phyloP scores from a whole-genome alignment of 2,113 vertebrate species.

The Poecilia latipinna region DNA sequence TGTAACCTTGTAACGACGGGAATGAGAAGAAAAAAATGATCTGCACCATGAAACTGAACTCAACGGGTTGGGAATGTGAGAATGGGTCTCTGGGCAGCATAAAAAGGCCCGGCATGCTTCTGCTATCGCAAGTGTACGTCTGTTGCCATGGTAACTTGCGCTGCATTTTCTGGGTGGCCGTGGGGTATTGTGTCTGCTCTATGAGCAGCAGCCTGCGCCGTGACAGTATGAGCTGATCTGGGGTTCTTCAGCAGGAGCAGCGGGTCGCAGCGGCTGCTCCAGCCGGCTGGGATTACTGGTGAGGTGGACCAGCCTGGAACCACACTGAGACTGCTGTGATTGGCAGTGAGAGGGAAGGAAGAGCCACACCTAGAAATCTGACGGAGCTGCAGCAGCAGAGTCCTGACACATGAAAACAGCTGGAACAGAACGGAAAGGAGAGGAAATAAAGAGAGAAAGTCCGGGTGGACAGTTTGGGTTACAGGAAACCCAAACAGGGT shows the following conservation, averaged over 20 bases:
- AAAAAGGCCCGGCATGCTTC: slow-evolving; percentile 42
- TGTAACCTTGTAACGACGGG: slow-evolving; percentile 38
- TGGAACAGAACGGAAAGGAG: slow-evolving; percentile 34
- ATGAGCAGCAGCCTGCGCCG: slow-evolving; percentile 27
- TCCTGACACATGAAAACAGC: slow-evolving; percentile 50
- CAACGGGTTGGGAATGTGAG: slow-evolving; percentile 4
- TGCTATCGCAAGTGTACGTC: slow-evolving; percentile 42
- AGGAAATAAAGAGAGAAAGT: slow-evolving; percentile 29
- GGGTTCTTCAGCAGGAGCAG: slow-evolving; percentile 29
- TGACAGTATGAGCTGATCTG: slow-evolving; percentile 33
- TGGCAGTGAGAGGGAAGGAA: slow-evolving; percentile 44
- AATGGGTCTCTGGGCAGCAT: slow-evolving; percentile 21
- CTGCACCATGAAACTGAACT: slow-evolving; percentile 40
- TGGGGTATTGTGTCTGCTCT: slow-evolving; percentile 46
- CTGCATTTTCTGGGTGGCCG: slow-evolving; percentile 56
- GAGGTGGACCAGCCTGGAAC: slow-evolving; percentile 66
- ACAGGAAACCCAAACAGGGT: neutral
- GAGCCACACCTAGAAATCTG: slow-evolving; percentile 78
- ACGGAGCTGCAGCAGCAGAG: slow-evolving; percentile 47
- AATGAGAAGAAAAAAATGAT: neutral
- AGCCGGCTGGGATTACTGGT: slow-evolving; percentile 71
- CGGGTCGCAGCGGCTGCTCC: slow-evolving; percentile 31
- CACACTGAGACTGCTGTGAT: slow-evolving; percentile 64
- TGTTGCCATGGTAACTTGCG: slow-evolving; percentile 62
- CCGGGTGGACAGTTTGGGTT: neutral